Evolutionary conservation across 2,113 vertebrate species (phyloP).

Genomic region (Phainopepla nitens): DNA sequence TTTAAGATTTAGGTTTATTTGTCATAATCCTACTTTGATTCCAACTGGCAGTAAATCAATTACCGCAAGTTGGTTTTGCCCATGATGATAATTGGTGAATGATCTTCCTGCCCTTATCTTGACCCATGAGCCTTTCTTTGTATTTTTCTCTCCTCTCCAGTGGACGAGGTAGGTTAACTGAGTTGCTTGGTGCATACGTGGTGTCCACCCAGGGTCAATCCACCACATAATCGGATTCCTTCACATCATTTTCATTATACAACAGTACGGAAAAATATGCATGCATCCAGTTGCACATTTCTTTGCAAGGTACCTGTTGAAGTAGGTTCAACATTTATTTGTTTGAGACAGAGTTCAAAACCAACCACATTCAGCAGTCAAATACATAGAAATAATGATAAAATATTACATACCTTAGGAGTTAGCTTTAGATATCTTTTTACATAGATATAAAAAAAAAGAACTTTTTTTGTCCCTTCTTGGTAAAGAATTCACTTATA

Average conservation of each 20-base stretch:
- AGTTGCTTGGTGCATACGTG: background rate
- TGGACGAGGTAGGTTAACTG: background rate
- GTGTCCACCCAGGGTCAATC: background rate
- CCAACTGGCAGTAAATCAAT: background rate
- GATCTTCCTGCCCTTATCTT: background rate
- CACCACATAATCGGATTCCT: background rate
- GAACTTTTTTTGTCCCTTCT: background rate
- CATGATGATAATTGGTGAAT: background rate
- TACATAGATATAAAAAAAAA: background rate
- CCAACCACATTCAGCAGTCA: background rate
- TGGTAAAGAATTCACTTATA: background rate
- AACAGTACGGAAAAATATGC: accelerated
- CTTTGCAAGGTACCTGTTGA: background rate
- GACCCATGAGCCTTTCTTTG: background rate
- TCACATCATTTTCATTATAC: background rate
- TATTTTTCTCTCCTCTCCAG: background rate
- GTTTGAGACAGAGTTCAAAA: background rate
- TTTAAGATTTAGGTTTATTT: background rate
- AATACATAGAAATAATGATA: background rate
- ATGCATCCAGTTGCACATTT: background rate
- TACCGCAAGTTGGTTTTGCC: background rate
- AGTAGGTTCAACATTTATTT: background rate
- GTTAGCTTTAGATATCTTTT: background rate
- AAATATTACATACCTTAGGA: background rate
- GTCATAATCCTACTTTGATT: background rate